Evolutionary conservation across 1,140 invertebrate species (phyloP).

Genomic region (Drosophila pseudoobscura): DNA sequence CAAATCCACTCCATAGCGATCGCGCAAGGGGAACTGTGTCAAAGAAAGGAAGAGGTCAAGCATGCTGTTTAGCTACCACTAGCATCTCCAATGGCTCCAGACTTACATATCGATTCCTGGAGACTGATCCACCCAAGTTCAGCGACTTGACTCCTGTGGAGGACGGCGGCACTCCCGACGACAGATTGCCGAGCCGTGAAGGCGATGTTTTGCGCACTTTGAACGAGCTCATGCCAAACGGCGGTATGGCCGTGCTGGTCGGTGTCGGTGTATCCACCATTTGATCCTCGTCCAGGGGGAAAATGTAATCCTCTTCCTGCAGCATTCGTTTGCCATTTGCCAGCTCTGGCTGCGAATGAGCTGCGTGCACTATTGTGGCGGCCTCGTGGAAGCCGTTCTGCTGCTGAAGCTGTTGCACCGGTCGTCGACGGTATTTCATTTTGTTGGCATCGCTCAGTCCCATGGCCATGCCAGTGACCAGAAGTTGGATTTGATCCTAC

Average conservation of each 20-base stretch:
- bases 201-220: constrained; percentile 77
- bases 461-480: constrained; percentile 89
- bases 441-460: constrained; percentile 87
- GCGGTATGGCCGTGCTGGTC: constrained; percentile 62
- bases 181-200: constrained; percentile 48
- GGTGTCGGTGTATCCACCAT: constrained; percentile 77
- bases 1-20: constrained; percentile 91
- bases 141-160: constrained; percentile 39
- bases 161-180: constrained; percentile 19
- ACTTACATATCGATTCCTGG: constrained; percentile 61
- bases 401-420: constrained; percentile 17
- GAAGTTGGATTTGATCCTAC: constrained; percentile 94
- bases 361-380: constrained; percentile 31
- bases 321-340: constrained; percentile 63
- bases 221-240: constrained; percentile 74
- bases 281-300: constrained; percentile 89
- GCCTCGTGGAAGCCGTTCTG: constrained; percentile 65
- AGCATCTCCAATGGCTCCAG: not conserved
- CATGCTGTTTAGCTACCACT: too few relatives aligned
- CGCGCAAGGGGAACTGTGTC: constrained; percentile 86
- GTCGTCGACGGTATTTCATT: constrained; percentile 81
- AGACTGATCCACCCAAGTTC: constrained; percentile 15
- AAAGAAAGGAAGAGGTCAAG: not conserved
- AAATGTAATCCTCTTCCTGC: constrained; percentile 86
- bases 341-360: constrained; percentile 58